Base-by-base conservation (phyloP, 2,888 invertebrate species). In the Tuberolachnus salignus region DNA sequence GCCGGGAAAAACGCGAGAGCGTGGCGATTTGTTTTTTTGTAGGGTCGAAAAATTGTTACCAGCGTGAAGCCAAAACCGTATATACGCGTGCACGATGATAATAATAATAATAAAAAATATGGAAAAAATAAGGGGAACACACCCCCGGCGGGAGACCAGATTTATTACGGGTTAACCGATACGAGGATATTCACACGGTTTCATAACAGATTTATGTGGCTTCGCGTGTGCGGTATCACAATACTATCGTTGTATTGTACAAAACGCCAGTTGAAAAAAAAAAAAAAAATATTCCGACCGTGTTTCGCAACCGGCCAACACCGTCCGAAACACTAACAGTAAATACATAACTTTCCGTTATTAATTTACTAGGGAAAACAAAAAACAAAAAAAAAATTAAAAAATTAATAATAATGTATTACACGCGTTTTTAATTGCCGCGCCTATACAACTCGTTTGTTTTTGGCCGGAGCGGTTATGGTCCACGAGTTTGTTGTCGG, bases 181-280 rank as follows among this genome's bases (percentile, higher is more conserved):
- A 66, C 16, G 57, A 26, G 67, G 57, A 75, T 75, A 67, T 67
- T 75, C 75, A 67, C 75, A 67, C 75, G 75, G 67, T 75, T 75
- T 75, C 75, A 34, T 75, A 66, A 75, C 57, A 67, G 57, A 75
- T 75, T 75, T 75, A 75, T 75, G 57, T 67, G 75, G 57, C 53
- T 74, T 55, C 55, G 64, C 44, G 53, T 63, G 21, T n/a, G 9
- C n/a, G 14, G 16, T 9, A 8, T 21, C 14, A 46, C 23, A 13
- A 42, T 19, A 44, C n/a, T 53, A 4, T 26, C 23, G 66, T 4
- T n/a, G 66, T 55, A n/a, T n/a, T n/a, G n/a, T n/a, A n/a, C n/a
- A n/a, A n/a, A n/a, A n/a, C n/a, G n/a, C n/a, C n/a, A n/a, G n/a
- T n/a, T n/a, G n/a, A n/a, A n/a, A n/a, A n/a, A n/a, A n/a, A n/a